A percentile compares a stretch with the other conserved stretches of the same genome.
These are phyloP conservation scores for Eristalis tenax DNA, from an alignment of 2,888 invertebrate species.

Conservation along the genomic window DNA sequence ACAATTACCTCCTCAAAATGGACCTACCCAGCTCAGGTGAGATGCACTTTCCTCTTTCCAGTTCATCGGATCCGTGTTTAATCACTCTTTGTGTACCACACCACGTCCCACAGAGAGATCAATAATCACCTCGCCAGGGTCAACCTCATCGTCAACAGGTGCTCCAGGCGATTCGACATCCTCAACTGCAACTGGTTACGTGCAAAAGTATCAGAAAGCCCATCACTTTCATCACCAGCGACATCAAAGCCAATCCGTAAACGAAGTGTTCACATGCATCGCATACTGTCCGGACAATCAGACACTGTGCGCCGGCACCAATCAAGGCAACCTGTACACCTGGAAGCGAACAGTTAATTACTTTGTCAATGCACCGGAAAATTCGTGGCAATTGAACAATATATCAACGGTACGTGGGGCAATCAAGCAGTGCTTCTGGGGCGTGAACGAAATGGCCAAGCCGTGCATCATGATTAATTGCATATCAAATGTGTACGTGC, in stretches of 20 bases:
- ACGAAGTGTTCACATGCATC: conserved; percentile 87
- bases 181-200: conserved; percentile 23
- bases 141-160: conserved; percentile 65
- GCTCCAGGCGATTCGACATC: conserved; percentile 45
- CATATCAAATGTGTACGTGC: conserved; percentile 91
- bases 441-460: conserved; percentile 86
- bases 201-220: conserved; percentile 61
- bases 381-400: conserved; percentile 90
- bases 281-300: conserved; percentile 87
- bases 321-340: conserved; percentile 92
- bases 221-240: conserved; percentile 58
- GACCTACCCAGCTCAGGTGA: conserved; percentile 80
- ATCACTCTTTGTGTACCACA: background rate
- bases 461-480: conserved; percentile 91
- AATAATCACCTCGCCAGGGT: conserved; percentile 58
- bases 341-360: conserved; percentile 85
- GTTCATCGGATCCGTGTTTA: background rate
- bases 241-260: conserved; percentile 75
- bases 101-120: conserved; percentile 40
- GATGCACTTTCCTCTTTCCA: conserved; percentile 36
- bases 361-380: conserved; percentile 83
- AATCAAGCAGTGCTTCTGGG: conserved; percentile 91
- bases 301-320: conserved; percentile 94
- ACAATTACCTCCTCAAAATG: conserved; percentile 91
- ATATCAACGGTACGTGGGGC: conserved; percentile 88